phyloP scores from a whole-genome alignment of 2,888 invertebrate species.

The Agrotis exclamationis region DNA sequence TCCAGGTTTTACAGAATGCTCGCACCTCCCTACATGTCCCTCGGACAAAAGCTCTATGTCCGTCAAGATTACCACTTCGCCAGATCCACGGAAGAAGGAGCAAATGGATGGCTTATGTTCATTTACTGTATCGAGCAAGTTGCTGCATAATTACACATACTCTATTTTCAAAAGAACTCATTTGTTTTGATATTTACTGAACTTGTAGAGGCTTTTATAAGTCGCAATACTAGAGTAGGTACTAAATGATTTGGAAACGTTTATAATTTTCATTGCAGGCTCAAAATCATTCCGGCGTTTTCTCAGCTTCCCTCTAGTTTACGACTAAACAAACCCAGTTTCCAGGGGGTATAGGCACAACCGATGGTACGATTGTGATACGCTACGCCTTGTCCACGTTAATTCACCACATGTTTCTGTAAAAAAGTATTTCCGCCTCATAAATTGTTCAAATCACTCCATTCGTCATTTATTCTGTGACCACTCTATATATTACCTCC shows the following conservation, averaged over 20 bases:
- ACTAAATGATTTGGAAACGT: too few relatives aligned
- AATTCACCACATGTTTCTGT: background rate
- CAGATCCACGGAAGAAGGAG: background rate
- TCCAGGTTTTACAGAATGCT: conserved; percentile 8
- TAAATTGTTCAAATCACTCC: background rate
- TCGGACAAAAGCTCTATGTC: conserved; percentile 13
- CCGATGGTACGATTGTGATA: too few relatives aligned
- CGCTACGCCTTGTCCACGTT: too few relatives aligned
- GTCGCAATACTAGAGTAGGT: too few relatives aligned
- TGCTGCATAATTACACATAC: background rate
- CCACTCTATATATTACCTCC: background rate
- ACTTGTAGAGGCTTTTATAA: background rate
- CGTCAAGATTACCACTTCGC: conserved; percentile 13
- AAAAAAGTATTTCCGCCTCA: background rate
- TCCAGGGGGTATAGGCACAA: too few relatives aligned
- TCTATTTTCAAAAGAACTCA: background rate
- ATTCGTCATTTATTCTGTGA: conserved; percentile 12
- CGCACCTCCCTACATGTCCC: conserved; percentile 3
- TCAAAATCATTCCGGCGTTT: background rate
- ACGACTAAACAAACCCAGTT: too few relatives aligned
- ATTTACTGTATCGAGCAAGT: background rate
- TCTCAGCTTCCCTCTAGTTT: too few relatives aligned
- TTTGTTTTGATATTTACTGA: background rate
- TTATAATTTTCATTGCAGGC: background rate
- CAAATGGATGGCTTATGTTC: background rate